Conservation (phyloP, 2,888 invertebrate genomes). For the Ctena decussata region DNA sequence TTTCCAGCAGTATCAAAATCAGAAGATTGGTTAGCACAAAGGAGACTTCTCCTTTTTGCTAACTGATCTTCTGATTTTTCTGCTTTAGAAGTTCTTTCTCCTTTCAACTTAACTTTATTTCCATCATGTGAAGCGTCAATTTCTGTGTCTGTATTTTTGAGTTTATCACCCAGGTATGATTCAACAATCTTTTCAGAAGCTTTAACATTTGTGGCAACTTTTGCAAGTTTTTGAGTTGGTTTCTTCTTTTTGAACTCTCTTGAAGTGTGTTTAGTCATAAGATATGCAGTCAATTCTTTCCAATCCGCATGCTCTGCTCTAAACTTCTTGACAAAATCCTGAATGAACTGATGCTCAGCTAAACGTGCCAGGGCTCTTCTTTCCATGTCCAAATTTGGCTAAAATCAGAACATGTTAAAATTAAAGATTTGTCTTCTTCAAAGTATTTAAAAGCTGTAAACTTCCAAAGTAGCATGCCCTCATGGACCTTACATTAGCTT, state of each 20-base stretch:
- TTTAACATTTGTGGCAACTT: constrained; percentile 69
- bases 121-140: constrained; percentile 8
- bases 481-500: too few relatives aligned
- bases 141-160: constrained; percentile 25
- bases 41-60: too few relatives aligned
- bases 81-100: too few relatives aligned
- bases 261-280: constrained; percentile 81
- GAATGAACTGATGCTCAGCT: constrained; percentile 70
- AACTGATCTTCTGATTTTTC: too few relatives aligned
- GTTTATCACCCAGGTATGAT: constrained; percentile 69
- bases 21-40: too few relatives aligned
- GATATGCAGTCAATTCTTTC: constrained; percentile 80
- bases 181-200: constrained; percentile 72
- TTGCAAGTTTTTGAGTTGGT: constrained; percentile 60
- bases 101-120: not conserved
- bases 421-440: too few relatives aligned
- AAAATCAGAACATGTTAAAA: not conserved
- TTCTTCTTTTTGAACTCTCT: constrained; percentile 77
- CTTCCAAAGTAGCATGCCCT: too few relatives aligned
- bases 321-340: constrained; percentile 74
- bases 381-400: constrained; percentile 40
- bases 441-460: too few relatives aligned
- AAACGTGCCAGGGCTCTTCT: constrained; percentile 75
- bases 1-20: too few relatives aligned
- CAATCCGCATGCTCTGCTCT: constrained; percentile 81